Evolutionary conservation across 1,140 invertebrate genomes (phyloP), one percentile per base, ranked within the genome.

Genomic region (Drosophila sp.): DNA sequence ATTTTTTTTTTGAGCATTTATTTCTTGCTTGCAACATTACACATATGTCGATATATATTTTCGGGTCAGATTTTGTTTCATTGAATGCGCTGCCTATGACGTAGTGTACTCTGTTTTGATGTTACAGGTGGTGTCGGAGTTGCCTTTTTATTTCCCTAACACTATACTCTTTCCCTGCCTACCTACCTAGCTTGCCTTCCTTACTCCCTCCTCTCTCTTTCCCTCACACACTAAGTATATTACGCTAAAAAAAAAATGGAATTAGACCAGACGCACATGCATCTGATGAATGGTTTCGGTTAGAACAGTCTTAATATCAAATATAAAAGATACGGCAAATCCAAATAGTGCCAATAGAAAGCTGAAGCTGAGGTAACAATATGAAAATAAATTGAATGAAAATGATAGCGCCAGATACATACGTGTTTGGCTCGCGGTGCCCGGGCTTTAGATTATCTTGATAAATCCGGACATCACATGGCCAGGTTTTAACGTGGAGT

Each of bases 261-360:
- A 27, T 6, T 33, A 32, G 0, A 67, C 1, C 6, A 68, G 2
- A 8, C 64, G 75, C 10, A 55, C 11, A 25, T 67, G 75, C 60
- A 82, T 3, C 32, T 76, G 66, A 29, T 44, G 56, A 10, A 66
- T 4, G 3, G 2, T 17, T 25, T 41, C 40, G 11, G 27, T 2
- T 0, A 83, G 0, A 3, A 7, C 23, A 5, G 55, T 23, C 38
- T 63, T 79, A 5, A 77, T 1, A 0, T 55, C 23, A 2, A 77
- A 67, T 25, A 55, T 0, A 10, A 73, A 30, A 0, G 84, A 66
- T 2, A 89, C 27, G 23, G 35, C 29, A n/a, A 87, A 74, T 0
- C 79, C 83, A 1, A 83, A 11, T 0, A 87, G 55, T 30, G 84
- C 72, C 6, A 87, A 27, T 1, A 73, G 33, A 4, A 89, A 87